Percentiles rank a stretch among this genome's conserved stretches.
Evolutionary conservation across 2,797 vertebrate species (phyloP).

Genomic region (Anomalospiza imberbis): DNA sequence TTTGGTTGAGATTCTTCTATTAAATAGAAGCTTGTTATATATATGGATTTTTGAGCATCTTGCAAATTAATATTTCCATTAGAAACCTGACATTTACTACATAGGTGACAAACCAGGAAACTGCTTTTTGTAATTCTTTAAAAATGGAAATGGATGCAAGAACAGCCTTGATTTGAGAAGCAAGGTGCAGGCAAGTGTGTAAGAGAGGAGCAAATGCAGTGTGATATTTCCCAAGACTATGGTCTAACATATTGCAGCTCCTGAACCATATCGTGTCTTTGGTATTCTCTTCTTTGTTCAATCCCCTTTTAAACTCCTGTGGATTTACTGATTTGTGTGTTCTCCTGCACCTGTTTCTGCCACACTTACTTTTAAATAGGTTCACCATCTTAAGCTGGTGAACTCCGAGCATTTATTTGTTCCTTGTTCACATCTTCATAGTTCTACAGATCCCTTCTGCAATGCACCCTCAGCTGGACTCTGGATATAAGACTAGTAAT

Average conservation of each 20-base stretch:
- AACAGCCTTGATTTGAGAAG: background rate
- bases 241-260: background rate
- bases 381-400: background rate
- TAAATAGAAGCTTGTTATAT: background rate
- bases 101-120: background rate
- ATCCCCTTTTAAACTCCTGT: background rate
- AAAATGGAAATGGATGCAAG: background rate
- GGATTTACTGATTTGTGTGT: background rate
- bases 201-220: background rate
- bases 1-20: background rate
- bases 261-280: background rate
- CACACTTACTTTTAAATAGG: background rate
- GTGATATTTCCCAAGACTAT: background rate
- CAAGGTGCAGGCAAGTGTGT: background rate
- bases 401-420: background rate
- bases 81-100: background rate
- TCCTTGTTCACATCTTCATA: background rate
- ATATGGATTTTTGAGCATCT: background rate
- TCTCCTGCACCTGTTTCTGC: background rate
- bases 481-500: background rate
- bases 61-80: background rate
- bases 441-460: background rate
- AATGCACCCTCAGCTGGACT: background rate
- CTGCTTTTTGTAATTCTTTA: background rate
- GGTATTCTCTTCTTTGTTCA: background rate